Evolutionary conservation across 2,888 invertebrate species (phyloP), one percentile per base, ranked within the genome.

Genomic region (Tipula vernalis): DNA sequence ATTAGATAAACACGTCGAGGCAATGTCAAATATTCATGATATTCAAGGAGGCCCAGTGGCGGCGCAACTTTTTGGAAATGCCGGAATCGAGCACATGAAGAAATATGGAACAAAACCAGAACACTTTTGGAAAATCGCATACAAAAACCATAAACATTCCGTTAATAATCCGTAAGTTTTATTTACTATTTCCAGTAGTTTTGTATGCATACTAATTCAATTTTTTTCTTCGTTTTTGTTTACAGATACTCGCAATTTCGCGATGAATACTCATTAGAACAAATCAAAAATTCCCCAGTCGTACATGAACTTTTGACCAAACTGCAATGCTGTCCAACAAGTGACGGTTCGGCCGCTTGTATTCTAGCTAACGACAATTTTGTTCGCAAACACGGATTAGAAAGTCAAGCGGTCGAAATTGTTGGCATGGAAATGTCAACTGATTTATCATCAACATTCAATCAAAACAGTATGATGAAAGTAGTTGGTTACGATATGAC

Each of bases 131-230:
- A 99, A 99, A 92, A 98, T 99, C 90, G 99, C 99, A 0, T 96
- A 96, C 90, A 99, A 99, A 91, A 99, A 99, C 92, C 99, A 99
- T 91, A 95, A 97, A 89, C 99, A 99, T 92, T 99, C 99, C 5
- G 94, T 95, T 0, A 98, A 99, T 90, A 99, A 99, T 92, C 99
- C 99, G 91, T 96, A 92, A 93, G 94, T 92, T n/a, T n/a, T 88
- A 15, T 36, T n/a, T 4, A 84, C 10, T n/a, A 39, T 4, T 5
- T 84, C 28, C 28, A 28, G 0, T 1, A 5, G 39, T 84, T 39
- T 84, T 84, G 39, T 0, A 36, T 39, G n/a, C 3, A 13, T 2
- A 15, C 3, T 83, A 28, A 83, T 83, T 28, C 28, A 28, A 28
- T 28, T 28, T 28, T n/a, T 28, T 28, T 28, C 28, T 28, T 28